Evolutionary conservation across 2,113 vertebrate genomes (phyloP), one percentile per base, ranked within the genome.

Genomic region (Callipepla californica): DNA sequence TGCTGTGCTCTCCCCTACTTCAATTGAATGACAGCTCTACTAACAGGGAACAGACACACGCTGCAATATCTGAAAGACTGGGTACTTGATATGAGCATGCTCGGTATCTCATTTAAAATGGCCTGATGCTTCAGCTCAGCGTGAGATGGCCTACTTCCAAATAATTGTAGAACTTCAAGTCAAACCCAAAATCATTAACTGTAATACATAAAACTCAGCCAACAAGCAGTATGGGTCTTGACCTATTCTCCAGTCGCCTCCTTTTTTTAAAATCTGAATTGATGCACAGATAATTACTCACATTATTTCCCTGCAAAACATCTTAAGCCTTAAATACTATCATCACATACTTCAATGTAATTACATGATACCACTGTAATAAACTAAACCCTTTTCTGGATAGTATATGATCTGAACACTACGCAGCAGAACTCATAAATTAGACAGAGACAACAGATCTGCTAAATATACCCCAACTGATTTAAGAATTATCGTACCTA

Each of bases 91-190:
- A 32, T 44, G 97, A 98, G 97, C 97, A 98, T 98, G 97, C 98
- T 98, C 97, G 2, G 95, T 87, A 83, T 76, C 96, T 94, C 65
- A 96, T 96, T 97, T 95, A 93, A 96, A 95, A 91, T 36, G 95
- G 92, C 92, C 95, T 86, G 94, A 96, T 93, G 94, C 92, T 96
- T 93, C 92, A 92, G 87, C 96, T 92, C 92, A n/a, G 95, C 96
- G 86, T 72, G 96, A 70, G 89, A 96, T 97, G 97, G 96, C 97
- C 98, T 97, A 97, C 92, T 98, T 98, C 93, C 94, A 95, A 96
- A 92, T 84, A 89, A 89, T 94, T 78, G 81, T 87, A 62, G 50
- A 88, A 93, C 89, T 92, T 87, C 42, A 93, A 83, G 91, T 83
- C 79, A 95, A 92, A 96, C 78, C 17, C 34, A 80, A 96, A 97